These are phyloP conservation scores for Phrixothrix hirtus DNA, from an alignment of 2,888 invertebrate species.

Conservation along the genomic window DNA sequence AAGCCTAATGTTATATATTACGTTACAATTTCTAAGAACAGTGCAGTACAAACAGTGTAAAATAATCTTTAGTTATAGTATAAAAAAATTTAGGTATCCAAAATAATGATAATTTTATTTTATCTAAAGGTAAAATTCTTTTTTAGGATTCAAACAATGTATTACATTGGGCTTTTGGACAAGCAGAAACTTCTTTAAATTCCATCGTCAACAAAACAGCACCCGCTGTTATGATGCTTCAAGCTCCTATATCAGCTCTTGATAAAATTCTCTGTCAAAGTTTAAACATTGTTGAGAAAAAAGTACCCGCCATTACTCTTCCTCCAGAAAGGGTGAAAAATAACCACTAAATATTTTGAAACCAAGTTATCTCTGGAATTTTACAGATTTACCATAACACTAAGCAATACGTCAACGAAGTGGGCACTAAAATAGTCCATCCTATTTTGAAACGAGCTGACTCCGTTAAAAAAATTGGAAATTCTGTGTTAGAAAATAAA, in stretches of 20 bases:
- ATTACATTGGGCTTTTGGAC: conserved; percentile 74
- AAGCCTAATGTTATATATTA: no score
- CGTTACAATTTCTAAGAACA: no score
- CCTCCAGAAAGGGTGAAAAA: conserved; percentile 80
- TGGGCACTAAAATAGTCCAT: conserved; percentile 61
- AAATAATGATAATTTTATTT: no score
- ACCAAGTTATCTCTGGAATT: background rate
- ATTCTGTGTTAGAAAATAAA: conserved; percentile 69
- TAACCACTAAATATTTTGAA: background rate
- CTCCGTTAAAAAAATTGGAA: conserved; percentile 79
- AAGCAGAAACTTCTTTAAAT: conserved; percentile 75
- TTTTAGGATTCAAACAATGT: conserved; percentile 70
- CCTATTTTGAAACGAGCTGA: conserved; percentile 79
- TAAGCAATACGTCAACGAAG: conserved; percentile 69
- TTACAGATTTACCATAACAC: conserved; percentile 78
- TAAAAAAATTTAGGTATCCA: no score
- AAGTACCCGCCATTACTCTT: conserved; percentile 78
- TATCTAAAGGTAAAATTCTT: no score
- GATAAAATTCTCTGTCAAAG: conserved; percentile 81
- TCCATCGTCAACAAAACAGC: conserved; percentile 73
- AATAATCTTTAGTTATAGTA: no score
- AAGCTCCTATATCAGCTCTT: conserved; percentile 71
- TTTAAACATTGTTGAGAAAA: conserved; percentile 81
- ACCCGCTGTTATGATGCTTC: conserved; percentile 73
- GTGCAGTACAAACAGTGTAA: no score